Percentiles rank a stretch among this genome's conserved stretches.
Conservation (phyloP, 2,113 vertebrate genomes). For the Aix galericulata region DNA sequence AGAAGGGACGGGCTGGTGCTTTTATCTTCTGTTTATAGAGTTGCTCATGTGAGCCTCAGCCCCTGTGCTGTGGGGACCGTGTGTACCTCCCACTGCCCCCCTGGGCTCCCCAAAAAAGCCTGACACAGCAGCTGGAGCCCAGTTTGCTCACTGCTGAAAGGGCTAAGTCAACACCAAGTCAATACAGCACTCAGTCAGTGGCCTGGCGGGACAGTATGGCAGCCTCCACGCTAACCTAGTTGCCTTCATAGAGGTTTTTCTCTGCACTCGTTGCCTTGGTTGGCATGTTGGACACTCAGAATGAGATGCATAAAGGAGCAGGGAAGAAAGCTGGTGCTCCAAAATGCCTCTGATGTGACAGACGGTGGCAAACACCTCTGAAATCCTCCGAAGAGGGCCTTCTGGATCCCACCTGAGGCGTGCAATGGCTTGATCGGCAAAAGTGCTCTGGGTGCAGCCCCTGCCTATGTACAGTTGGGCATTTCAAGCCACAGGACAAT, state of each 20-base stretch:
- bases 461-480: background rate
- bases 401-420: background rate
- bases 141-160: background rate
- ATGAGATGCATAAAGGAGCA: fast-evolving
- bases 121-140: background rate
- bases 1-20: background rate
- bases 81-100: fast-evolving
- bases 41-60: background rate
- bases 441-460: fast-evolving
- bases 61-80: fast-evolving
- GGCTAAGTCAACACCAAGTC: background rate
- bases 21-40: background rate
- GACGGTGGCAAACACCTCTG: background rate
- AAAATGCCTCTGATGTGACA: background rate
- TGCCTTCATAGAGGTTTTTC: background rate
- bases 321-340: background rate
- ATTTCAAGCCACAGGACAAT: background rate
- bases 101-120: background rate
- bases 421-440: background rate
- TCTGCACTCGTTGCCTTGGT: fast-evolving
- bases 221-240: fast-evolving
- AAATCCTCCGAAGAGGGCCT: background rate
- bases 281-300: fast-evolving
- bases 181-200: background rate
- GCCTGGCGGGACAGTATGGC: background rate